These are phyloP conservation scores for Euclidia mi DNA, from an alignment of 2,888 invertebrate species.

Conservation along the genomic window DNA sequence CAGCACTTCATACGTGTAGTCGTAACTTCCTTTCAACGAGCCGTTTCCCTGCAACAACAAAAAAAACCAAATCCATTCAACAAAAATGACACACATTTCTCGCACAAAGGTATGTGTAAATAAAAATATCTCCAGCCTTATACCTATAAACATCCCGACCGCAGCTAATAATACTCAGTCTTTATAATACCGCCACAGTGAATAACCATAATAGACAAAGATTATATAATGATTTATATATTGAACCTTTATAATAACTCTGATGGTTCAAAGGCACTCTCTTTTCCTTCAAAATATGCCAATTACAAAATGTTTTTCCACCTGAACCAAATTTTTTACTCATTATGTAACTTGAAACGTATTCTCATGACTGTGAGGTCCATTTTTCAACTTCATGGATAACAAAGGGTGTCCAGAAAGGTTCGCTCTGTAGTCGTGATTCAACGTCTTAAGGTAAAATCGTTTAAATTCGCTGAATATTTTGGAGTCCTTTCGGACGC, in stretches of 20 bases:
- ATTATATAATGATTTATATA: slow-evolving; percentile 12
- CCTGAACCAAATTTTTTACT: slow-evolving; percentile 6
- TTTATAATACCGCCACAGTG: slow-evolving; percentile 6
- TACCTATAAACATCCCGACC: background rate
- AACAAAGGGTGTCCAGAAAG: slow-evolving; percentile 8
- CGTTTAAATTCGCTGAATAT: slow-evolving; percentile 20
- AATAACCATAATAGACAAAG: slow-evolving; percentile 8
- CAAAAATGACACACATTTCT: no score
- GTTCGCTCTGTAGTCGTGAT: slow-evolving; percentile 11
- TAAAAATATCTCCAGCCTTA: background rate
- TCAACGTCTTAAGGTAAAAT: slow-evolving; percentile 20
- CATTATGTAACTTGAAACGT: slow-evolving; percentile 18
- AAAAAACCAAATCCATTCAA: no score
- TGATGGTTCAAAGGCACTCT: slow-evolving; percentile 6
- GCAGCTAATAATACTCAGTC: background rate
- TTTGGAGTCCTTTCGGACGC: slow-evolving; percentile 15
- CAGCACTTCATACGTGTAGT: no score
- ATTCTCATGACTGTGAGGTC: background rate
- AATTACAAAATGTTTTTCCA: slow-evolving; percentile 24
- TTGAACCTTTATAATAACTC: slow-evolving; percentile 16
- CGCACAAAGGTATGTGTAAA: background rate
- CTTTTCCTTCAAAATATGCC: slow-evolving; percentile 24
- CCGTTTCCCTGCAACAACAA: no score
- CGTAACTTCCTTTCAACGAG: no score
- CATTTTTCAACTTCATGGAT: slow-evolving; percentile 9